Evolutionary conservation across 2,888 invertebrate species (phyloP), one percentile per base, ranked within the genome.

Genomic region (Sesamia inferens): DNA sequence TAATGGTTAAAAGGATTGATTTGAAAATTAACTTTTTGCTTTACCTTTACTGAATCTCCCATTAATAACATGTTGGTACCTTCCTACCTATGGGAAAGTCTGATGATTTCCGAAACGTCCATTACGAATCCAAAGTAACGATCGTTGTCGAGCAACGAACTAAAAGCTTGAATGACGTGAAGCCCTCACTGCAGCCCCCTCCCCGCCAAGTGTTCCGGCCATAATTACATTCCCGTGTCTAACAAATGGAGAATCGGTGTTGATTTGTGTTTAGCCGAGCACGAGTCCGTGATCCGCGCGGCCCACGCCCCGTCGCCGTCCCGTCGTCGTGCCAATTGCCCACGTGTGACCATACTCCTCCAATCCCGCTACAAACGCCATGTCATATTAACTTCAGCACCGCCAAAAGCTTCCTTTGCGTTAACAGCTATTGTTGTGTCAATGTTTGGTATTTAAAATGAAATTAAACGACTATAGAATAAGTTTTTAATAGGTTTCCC

Each of bases 171-270:
- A 94, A 94, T 94, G 95, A 94, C 93, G 94, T 90, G 92, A 88
- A 88, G 83, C 83, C 81, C 82, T 85, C 88, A 78, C 85, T 88
- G 89, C 88, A 88, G 55, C 84, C 88, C 87, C 82, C 80, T 77
- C 88, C 92, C 92, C 91, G 88, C 92, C 92, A 93, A 94, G 93
- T 94, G 94, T 94, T 94, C 94, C 94, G 94, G 94, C 95, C 96
- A 96, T 96, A 96, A 96, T 96, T 96, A 96, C 96, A 96, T 96
- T 96, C 95, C 95, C 96, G 95, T 96, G 96, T 96, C 96, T 96
- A 96, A 96, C 96, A 96, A 96, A 96, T 96, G 96, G 96, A 96
- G 96, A 96, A 96, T 96, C 96, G 96, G 94, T 96, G 96, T 96
- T 96, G 96, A 96, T 96, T 96, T 96, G 96, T 96, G 96, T 96